phyloP scores from a whole-genome alignment of 2,888 invertebrate genomes.

The Eustalomyia histrio region DNA sequence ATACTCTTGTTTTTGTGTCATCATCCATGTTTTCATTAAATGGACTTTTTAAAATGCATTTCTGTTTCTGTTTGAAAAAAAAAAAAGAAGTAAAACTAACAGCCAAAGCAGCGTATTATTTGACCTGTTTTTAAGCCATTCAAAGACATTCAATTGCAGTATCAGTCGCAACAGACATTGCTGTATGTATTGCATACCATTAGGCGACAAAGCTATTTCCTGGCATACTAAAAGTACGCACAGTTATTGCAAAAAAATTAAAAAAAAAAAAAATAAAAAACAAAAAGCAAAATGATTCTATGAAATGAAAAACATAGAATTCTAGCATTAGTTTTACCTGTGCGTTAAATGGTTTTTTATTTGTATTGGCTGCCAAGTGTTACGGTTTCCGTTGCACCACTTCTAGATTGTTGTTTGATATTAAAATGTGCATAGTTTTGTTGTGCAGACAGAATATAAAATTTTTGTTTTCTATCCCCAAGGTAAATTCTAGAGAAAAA shows the following conservation, averaged over 20 bases:
- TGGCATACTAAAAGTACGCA: conserved; percentile 38
- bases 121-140: conserved; percentile 34
- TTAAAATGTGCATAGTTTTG: neutral
- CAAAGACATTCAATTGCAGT: conserved; percentile 15
- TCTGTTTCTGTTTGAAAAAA: neutral
- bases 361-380: conserved; percentile 48
- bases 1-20: conserved; percentile 15
- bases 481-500: neutral
- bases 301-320: conserved; percentile 12
- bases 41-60: conserved; percentile 43
- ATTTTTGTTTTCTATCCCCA: neutral
- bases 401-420: conserved; percentile 5
- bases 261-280: too few relatives aligned
- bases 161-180: neutral
- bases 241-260: conserved; percentile 25
- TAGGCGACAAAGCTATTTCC: conserved; percentile 61
- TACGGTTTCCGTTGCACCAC: conserved; percentile 44
- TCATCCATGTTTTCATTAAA: conserved; percentile 39
- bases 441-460: neutral
- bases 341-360: conserved; percentile 41
- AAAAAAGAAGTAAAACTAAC: too few relatives aligned
- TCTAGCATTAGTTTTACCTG: conserved; percentile 31
- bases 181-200: conserved; percentile 42
- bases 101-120: conserved; percentile 22
- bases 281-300: conserved; percentile 3